These are phyloP conservation scores for Leptothorax acervorum DNA, from an alignment of 2,888 invertebrate species.

Conservation along the genomic window DNA sequence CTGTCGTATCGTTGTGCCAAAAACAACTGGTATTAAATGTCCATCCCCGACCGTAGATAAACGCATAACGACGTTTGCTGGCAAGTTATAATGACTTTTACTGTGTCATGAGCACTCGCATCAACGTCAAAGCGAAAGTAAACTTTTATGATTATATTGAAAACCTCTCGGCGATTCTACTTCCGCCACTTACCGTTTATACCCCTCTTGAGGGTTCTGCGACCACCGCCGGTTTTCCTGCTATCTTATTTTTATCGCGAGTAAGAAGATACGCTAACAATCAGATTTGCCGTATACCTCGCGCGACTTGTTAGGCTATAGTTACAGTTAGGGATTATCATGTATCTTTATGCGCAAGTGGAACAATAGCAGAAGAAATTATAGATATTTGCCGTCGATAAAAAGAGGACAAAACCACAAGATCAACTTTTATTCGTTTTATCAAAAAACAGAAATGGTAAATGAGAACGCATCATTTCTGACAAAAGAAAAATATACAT, in stretches of 20 bases:
- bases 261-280: constrained; percentile 47
- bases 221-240: constrained; percentile 16
- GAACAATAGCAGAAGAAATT: constrained; percentile 1
- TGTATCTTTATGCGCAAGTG: constrained; percentile 14
- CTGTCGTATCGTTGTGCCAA: constrained; percentile 25
- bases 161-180: constrained; percentile 55
- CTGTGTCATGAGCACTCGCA: constrained; percentile 49
- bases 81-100: constrained; percentile 63
- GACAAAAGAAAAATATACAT: background rate
- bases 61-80: constrained; percentile 52
- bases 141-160: constrained; percentile 66
- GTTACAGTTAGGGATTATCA: constrained; percentile 4
- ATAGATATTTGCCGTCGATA: background rate
- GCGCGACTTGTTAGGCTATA: constrained; percentile 12
- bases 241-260: constrained; percentile 60
- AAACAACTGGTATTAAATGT: constrained; percentile 52
- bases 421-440: background rate
- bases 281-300: constrained; percentile 25
- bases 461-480: background rate
- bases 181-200: constrained; percentile 46
- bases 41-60: constrained; percentile 46
- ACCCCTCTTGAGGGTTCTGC: constrained; percentile 14
- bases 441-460: background rate
- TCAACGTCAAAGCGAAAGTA: constrained; percentile 54
- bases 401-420: constrained; percentile 1